Evolutionary conservation across 2,888 invertebrate genomes (phyloP).

Genomic region (Eupithecia abbreviata): DNA sequence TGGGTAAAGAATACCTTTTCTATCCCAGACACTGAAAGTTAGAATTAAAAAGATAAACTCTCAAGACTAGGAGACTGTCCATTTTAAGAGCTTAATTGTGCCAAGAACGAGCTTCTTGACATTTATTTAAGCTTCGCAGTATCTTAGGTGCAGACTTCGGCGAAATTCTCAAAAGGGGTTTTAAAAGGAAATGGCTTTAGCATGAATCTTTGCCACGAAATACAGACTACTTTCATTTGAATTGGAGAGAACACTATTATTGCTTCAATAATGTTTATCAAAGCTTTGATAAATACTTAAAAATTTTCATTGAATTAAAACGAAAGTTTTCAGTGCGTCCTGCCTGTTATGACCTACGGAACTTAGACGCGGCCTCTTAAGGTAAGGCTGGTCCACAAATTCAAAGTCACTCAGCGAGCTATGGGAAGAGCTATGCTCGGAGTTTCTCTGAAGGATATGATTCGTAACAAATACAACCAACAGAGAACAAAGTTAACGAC

Average conservation of each 20-base stretch:
- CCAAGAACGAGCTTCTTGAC: constrained; percentile 29
- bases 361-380: too few species aligned
- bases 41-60: constrained; percentile 28
- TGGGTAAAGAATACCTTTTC: not conserved
- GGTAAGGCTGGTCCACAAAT: too few species aligned
- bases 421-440: too few species aligned
- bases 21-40: constrained; percentile 7
- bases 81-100: constrained; percentile 41
- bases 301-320: too few species aligned
- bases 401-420: too few species aligned
- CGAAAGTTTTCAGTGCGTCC: too few species aligned
- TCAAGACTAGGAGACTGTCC: constrained; percentile 31
- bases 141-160: constrained; percentile 24
- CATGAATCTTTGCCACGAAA: not conserved
- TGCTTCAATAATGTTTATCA: not conserved
- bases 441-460: too few species aligned
- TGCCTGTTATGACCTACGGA: too few species aligned
- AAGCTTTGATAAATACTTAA: not conserved
- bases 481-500: too few species aligned
- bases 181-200: constrained; percentile 7
- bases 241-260: not conserved
- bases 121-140: constrained; percentile 36
- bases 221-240: not conserved
- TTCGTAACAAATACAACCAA: too few species aligned
- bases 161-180: constrained; percentile 6